phyloP scores from a whole-genome alignment of 2,113 vertebrate genomes.

The Carollia perspicillata region DNA sequence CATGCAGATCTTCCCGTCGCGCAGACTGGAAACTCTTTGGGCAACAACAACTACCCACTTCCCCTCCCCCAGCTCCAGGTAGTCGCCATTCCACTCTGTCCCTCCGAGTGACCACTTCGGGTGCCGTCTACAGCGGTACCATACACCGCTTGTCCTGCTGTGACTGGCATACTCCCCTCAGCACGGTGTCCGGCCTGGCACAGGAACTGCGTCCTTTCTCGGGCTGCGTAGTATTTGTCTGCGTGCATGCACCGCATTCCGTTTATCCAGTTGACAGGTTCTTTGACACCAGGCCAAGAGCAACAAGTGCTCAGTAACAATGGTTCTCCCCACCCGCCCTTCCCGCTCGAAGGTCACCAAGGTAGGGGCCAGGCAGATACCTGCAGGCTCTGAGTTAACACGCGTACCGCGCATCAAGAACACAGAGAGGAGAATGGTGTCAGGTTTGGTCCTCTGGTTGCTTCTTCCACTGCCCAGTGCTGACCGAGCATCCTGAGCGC shows the following conservation, averaged over 20 bases:
- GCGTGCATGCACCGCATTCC: too few relatives aligned
- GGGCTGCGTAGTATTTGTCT: background rate
- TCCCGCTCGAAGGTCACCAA: background rate
- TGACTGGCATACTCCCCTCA: background rate
- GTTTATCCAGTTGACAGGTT: background rate
- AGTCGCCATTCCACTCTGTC: background rate
- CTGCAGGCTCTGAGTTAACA: background rate
- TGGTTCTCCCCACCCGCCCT: background rate
- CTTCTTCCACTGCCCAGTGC: background rate
- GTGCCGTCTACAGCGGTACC: background rate
- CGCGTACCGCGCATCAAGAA: fast-evolving
- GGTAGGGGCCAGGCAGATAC: background rate
- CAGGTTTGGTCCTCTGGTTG: background rate
- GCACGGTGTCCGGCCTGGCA: background rate
- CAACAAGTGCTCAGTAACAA: background rate
- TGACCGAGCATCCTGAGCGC: background rate
- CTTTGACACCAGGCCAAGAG: background rate
- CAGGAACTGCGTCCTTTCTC: background rate
- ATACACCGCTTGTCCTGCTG: background rate
- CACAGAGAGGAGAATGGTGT: background rate
- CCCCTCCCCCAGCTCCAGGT: fast-evolving
- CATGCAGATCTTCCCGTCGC: background rate
- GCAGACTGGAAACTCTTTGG: background rate
- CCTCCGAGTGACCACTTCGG: background rate
- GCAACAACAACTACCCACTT: too few relatives aligned